Evolutionary conservation across 2,113 vertebrate genomes (phyloP).

Genomic region (Trachemys scripta): DNA sequence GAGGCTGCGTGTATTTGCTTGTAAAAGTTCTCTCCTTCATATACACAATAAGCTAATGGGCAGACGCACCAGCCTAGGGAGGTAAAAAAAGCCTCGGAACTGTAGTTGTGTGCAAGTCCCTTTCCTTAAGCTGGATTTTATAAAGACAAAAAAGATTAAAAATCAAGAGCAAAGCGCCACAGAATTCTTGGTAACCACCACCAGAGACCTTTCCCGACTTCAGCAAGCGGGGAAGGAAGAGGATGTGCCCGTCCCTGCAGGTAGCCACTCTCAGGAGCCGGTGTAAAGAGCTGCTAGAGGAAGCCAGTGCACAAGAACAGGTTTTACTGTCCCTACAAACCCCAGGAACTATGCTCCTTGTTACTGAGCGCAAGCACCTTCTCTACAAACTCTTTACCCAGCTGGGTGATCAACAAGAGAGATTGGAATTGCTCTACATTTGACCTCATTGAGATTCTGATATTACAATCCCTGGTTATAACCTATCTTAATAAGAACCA

Average conservation of each 20-base stretch:
- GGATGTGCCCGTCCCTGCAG: background rate
- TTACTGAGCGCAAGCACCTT: rapidly evolving
- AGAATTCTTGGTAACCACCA: background rate
- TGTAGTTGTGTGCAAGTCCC: background rate
- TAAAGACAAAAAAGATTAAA: background rate
- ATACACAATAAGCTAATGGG: background rate
- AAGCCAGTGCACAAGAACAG: background rate
- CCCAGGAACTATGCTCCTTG: rapidly evolving
- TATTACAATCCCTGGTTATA: rapidly evolving
- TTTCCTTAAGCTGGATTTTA: background rate
- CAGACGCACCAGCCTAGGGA: background rate
- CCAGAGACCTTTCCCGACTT: background rate
- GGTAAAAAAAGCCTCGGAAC: background rate
- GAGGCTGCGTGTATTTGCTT: background rate
- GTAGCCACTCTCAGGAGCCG: background rate
- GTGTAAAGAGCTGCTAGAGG: background rate
- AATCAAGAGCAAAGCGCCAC: background rate
- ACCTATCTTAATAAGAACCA: background rate
- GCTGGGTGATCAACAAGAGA: background rate
- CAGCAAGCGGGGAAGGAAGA: background rate
- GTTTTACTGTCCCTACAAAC: background rate
- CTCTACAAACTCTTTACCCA: no score
- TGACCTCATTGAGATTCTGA: rapidly evolving
- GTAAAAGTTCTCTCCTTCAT: background rate
- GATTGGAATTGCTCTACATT: rapidly evolving